A percentile compares a stretch with the other conserved stretches of the same genome.
Conservation (phyloP, 2,113 vertebrate species). For the Columba janthina region DNA sequence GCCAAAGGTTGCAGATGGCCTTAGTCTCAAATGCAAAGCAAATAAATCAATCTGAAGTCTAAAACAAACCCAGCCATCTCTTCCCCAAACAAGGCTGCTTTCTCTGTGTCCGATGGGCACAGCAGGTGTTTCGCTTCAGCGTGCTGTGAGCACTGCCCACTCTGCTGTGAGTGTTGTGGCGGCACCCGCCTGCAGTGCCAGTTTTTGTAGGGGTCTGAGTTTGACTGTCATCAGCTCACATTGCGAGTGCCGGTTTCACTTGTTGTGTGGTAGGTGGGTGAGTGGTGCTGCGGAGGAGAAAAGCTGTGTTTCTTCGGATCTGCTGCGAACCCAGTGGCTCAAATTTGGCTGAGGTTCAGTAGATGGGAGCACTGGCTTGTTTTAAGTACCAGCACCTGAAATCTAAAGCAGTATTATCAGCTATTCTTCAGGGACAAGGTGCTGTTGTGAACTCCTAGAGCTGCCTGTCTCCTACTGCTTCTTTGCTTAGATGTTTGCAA, state of each 20-base stretch:
- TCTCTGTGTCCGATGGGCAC: not conserved
- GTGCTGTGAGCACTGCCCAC: not conserved
- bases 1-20: not conserved
- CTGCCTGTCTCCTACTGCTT: not conserved
- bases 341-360: not conserved
- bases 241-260: not conserved
- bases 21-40: not conserved
- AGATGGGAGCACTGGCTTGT: not conserved
- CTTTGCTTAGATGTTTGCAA: not conserved
- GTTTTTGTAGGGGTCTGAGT: not conserved
- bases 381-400: not conserved
- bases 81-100: not conserved
- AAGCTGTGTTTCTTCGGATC: not conserved
- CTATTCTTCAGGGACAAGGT: not conserved
- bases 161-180: not conserved
- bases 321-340: not conserved
- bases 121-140: not conserved
- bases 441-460: not conserved
- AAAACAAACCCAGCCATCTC: not conserved
- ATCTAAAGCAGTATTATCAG: not conserved
- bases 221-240: not conserved
- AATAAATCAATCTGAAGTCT: not conserved
- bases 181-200: not conserved
- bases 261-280: fast-evolving
- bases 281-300: not conserved